Evolutionary conservation across 2,797 vertebrate genomes (phyloP), one percentile per base, ranked within the genome.

Genomic region (Lophotriccus pileatus): DNA sequence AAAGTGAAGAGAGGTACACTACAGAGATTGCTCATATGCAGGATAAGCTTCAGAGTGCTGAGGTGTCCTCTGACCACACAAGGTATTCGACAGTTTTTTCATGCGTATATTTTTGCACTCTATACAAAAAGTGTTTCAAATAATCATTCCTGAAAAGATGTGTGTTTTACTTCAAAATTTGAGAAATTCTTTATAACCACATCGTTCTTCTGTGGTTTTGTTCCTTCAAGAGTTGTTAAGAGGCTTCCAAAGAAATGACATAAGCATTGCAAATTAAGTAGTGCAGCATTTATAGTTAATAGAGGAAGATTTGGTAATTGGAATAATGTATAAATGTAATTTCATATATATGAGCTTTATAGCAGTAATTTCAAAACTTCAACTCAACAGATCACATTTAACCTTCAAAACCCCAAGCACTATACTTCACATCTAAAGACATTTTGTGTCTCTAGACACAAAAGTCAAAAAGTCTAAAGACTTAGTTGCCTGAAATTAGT

Each of bases 11-110:
- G 96, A 97, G 98, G 7, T 98, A 98, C 58, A 90, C 94, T 4
- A 92, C 95, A 3, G 98, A 99, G 96, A 97, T 99, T 46, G 88
- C 96, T 15, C 94, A 96, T 91, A 97, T 99, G 55, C 98, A 99
- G 88, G 95, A 98, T 77, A 97, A 96, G 37, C 98, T 99, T 92
- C 97, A 98, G 90, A 96, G 98, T 83, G 73, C 97, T 82, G 97
- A 80, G 5, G 50, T 96, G 6, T 77, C 97, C 14, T 67, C 97
- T 58, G 95, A 97, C 69, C 90, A 91, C 23, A 93, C 72, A 60
- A 99, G 99, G 99, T 99, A 98, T 90, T 85, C 11, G 47, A 67
- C 4, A 3, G 17, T 46, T 87, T 59, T 75, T 52, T 30, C 60
- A 9, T 39, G 20, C 14, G 63, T 83, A 10, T 18, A 58, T 27